Percentiles rank a stretch among this genome's conserved stretches.
Evolutionary conservation across 1,140 invertebrate genomes (phyloP).

Genomic region (Apis cerana): DNA sequence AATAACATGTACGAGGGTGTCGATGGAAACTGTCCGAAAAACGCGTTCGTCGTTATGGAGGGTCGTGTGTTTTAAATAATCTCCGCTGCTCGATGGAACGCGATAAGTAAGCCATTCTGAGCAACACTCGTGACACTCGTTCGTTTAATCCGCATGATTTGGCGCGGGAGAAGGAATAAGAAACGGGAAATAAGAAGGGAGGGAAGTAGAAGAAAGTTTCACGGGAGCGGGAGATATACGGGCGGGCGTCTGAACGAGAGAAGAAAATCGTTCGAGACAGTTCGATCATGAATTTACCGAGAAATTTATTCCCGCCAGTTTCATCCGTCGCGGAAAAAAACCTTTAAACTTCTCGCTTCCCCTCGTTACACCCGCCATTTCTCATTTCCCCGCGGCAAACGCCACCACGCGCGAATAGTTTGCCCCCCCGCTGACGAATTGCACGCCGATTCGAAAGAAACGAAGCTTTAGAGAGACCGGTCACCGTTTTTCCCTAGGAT

Average conservation of each 20-base stretch:
- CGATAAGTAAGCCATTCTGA: slow-evolving; percentile 50
- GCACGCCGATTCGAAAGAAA: not conserved
- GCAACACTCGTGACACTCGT: slow-evolving; percentile 3
- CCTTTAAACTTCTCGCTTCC: slow-evolving; percentile 48
- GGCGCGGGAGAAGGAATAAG: not conserved
- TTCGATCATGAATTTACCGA: slow-evolving; percentile 53
- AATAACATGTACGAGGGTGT: slow-evolving; percentile 23
- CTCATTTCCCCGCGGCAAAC: slow-evolving; percentile 38
- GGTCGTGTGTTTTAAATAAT: slow-evolving; percentile 67
- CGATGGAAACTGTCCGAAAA: slow-evolving; percentile 54
- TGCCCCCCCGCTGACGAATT: not conserved
- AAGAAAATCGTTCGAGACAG: slow-evolving; percentile 39
- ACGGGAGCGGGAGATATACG: too few species aligned
- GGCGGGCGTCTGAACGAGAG: not conserved
- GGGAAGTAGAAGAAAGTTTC: not conserved
- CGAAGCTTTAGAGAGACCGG: too few species aligned
- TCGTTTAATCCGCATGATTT: not conserved
- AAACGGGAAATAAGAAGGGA: too few species aligned
- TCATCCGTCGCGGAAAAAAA: slow-evolving; percentile 25
- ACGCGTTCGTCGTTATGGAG: slow-evolving; percentile 63
- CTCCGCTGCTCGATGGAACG: slow-evolving; percentile 62
- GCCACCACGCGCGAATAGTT: slow-evolving; percentile 23
- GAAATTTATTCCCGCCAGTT: slow-evolving; percentile 54
- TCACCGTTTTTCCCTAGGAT: too few species aligned
- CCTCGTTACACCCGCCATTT: slow-evolving; percentile 36